Evolutionary conservation across 2,888 invertebrate genomes (phyloP), one percentile per base, ranked within the genome.

Genomic region (Epiblema foenella): DNA sequence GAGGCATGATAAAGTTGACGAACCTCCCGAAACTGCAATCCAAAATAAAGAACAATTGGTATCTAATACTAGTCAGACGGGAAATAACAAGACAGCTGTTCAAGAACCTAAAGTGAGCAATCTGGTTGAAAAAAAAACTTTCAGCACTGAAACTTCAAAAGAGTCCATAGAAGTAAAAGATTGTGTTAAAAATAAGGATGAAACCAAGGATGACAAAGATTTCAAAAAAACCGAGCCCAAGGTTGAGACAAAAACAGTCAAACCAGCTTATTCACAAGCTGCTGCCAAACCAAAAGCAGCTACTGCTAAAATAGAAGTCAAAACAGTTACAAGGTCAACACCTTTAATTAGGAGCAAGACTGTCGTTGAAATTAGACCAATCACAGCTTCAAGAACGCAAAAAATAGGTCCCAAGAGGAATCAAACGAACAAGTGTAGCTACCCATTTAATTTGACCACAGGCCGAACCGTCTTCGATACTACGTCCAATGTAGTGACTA

Each of bases 201-300:
- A 74, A 68, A 58, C 54, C 66, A 67, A 69, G 62, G 80, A 85
- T 74, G 87, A 89, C 11, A 72, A 64, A 12, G 83, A 85, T 42
- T 51, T 69, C 10, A 79, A 83, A 75, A 88, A 85, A 74, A 20
- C 69, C 46, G 88, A 89, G 49, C 57, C 68, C 4, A 89, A 85
- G 82, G 69, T 69, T 58, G 89, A 90, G 58, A 24, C 69, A 0
- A 89, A 89, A 78, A 77, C 78, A 2, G 63, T 83, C 10, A 86
- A 87, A 76, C 90, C 93, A 4, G 93, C 94, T 24, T 94, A 94
- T 77, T 94, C 93, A 0, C 93, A 93, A 84, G 93, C 93, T 24
- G 94, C 94, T 42, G 93, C 94, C 37, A 94, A 94, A 79, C 93
- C 93, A 5, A 94, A 93, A 78, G 77, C 84, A 52, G 79, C 83